Evolutionary conservation across 2,113 vertebrate species (phyloP).

Genomic region (Sorex araneus): DNA sequence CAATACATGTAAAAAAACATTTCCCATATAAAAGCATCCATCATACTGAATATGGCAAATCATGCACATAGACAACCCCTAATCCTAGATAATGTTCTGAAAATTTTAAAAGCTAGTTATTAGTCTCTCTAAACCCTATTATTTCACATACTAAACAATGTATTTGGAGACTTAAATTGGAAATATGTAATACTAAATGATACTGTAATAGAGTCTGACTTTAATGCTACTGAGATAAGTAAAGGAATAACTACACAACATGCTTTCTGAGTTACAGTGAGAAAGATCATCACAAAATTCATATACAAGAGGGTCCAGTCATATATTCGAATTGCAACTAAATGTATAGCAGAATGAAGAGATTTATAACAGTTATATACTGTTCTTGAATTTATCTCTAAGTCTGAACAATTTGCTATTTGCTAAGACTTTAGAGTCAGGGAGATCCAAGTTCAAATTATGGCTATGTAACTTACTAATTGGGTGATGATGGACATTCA

Average conservation of each 20-base stretch:
- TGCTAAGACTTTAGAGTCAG: slow-evolving; percentile 35
- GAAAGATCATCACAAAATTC: slow-evolving; percentile 46
- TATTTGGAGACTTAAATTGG: slow-evolving; percentile 43
- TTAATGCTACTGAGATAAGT: slow-evolving; percentile 30
- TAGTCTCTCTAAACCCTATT: slow-evolving; percentile 59
- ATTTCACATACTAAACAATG: slow-evolving; percentile 64
- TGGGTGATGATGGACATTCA: background rate
- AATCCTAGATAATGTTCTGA: slow-evolving; percentile 52
- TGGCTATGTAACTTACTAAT: background rate
- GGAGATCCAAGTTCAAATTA: slow-evolving; percentile 54
- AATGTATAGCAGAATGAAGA: slow-evolving; percentile 18
- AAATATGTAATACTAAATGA: slow-evolving; percentile 54
- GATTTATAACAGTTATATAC: background rate
- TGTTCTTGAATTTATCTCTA: slow-evolving; percentile 46
- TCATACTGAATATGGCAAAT: background rate
- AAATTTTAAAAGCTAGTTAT: slow-evolving; percentile 44
- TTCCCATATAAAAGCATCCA: slow-evolving; percentile 40
- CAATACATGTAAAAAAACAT: no score
- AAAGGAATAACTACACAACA: slow-evolving; percentile 28
- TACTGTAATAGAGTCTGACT: slow-evolving; percentile 18
- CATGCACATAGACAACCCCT: background rate
- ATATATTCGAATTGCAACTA: slow-evolving; percentile 17
- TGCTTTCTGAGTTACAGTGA: background rate
- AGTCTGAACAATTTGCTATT: slow-evolving; percentile 20
- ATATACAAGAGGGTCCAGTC: background rate